phyloP scores from a whole-genome alignment of 1,140 invertebrate species.

The Eciton burchellii region DNA sequence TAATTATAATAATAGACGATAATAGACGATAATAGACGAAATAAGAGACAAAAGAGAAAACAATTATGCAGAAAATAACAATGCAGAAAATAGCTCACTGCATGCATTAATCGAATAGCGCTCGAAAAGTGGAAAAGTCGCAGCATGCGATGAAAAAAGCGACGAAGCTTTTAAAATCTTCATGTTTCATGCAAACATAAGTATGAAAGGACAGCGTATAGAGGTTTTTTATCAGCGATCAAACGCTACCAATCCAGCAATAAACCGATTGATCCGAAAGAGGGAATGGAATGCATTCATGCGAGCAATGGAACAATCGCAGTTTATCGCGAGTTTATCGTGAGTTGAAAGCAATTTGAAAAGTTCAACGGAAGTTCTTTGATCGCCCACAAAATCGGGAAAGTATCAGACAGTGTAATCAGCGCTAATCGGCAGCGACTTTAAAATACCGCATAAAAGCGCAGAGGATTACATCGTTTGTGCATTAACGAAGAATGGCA shows the following conservation, averaged over 20 bases:
- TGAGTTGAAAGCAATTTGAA: too few species aligned
- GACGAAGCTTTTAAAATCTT: not conserved
- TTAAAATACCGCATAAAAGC: constrained; percentile 4
- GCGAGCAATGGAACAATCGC: not conserved
- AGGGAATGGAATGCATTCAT: constrained; percentile 4
- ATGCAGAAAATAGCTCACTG: too few species aligned
- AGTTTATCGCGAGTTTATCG: not conserved
- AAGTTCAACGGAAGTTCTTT: too few species aligned
- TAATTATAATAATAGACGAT: not conserved
- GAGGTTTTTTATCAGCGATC: not conserved
- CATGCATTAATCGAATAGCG: too few species aligned
- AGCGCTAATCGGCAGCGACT: too few species aligned
- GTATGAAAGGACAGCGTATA: not conserved
- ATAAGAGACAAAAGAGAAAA: too few species aligned
- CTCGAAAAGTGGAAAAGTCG: too few species aligned
- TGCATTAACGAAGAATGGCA: constrained; percentile 15
- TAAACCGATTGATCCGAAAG: not conserved
- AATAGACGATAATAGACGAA: too few species aligned
- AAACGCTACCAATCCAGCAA: not conserved
- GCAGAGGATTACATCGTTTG: constrained; percentile 28
- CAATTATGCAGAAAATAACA: too few species aligned
- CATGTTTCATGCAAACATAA: constrained; percentile 8
- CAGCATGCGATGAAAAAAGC: not conserved
- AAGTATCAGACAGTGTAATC: not conserved
- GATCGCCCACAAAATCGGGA: not conserved